Evolutionary conservation across 2,113 vertebrate species (phyloP).

Genomic region (Pica pica): DNA sequence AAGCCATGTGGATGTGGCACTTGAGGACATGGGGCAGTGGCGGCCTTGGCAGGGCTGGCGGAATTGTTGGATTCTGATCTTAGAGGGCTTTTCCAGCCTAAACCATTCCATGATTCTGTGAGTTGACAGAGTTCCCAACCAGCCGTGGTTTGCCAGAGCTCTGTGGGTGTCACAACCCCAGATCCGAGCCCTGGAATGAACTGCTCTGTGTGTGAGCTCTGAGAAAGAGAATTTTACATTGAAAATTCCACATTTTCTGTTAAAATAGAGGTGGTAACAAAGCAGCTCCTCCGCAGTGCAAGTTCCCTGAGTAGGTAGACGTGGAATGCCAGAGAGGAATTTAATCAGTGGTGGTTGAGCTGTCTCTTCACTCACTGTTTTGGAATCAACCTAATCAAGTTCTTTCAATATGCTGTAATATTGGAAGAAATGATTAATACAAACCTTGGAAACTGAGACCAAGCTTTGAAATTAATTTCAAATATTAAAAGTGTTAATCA

Average conservation of each 20-base stretch:
- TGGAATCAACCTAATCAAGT: not conserved
- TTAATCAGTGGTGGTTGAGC: not conserved
- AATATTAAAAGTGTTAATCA: not conserved
- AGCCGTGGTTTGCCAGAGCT: not conserved
- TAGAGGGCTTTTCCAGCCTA: not conserved
- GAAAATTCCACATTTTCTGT: not conserved
- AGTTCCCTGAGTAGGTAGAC: not conserved
- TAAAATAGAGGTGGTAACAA: not conserved
- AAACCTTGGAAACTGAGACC: not conserved
- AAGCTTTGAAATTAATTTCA: not conserved
- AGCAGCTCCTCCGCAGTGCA: not conserved
- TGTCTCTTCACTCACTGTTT: not conserved
- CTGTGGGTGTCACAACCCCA: not conserved
- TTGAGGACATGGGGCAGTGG: not conserved
- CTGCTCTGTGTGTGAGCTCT: not conserved
- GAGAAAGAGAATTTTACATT: not conserved
- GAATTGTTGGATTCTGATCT: accelerated
- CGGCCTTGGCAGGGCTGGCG: not conserved
- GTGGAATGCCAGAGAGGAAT: not conserved
- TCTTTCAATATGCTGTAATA: not conserved
- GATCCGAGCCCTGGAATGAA: not conserved
- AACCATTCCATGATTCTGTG: accelerated
- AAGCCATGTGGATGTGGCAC: not conserved
- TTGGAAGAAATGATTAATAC: not conserved
- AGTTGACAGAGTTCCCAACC: accelerated